Base-by-base conservation (phyloP, 2,113 vertebrate species). In the Struthio camelus region DNA sequence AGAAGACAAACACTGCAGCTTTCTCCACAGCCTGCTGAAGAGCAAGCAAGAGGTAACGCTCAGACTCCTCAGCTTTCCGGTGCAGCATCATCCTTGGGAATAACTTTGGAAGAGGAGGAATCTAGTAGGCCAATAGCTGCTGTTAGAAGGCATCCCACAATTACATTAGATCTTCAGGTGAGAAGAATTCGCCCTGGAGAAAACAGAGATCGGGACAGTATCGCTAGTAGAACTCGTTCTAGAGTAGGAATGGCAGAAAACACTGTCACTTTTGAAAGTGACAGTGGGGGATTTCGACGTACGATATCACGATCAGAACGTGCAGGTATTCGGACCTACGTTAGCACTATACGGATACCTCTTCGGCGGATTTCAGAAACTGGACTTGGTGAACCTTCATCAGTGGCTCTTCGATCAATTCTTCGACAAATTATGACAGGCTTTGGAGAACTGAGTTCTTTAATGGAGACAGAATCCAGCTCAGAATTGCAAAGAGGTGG, bases 361-460 rank as follows among this genome's bases (percentile, higher is more conserved):
- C 97, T 99, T 30, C 98, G 98, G 11, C 98, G 99, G 61, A 98
- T 99, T 89, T 99, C 99, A 9, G 99, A 99, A 96, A 99, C 98
- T 0, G 99, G 99, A 50, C 96, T 99, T 19, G 98, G 98, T 4
- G 99, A 99, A 48, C 99, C 99, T 36, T 99, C 99, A 19, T 99
- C 99, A 10, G 98, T 98, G 11, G 99, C 98, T n/a, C 97, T 99
- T 71, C 98, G 98, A 19, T 99, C 99, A 44, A 99, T 99, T 93
- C 97, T 99, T 93, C 98, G 99, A 30, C 99, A 99, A 97, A 99
- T 99, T 72, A 99, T 99, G 99, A 99, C 99, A 11, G 99, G 99
- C 61, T 99, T 99, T 94, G 99, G 99, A 88, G 99, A 99, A 80
- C 96, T 99, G 82, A 99, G 98, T 93, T 99, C 99, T 72, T 97